These are phyloP conservation scores for Epinephelus fuscoguttatus DNA, from an alignment of 2,113 vertebrate species.

Conservation along the genomic window DNA sequence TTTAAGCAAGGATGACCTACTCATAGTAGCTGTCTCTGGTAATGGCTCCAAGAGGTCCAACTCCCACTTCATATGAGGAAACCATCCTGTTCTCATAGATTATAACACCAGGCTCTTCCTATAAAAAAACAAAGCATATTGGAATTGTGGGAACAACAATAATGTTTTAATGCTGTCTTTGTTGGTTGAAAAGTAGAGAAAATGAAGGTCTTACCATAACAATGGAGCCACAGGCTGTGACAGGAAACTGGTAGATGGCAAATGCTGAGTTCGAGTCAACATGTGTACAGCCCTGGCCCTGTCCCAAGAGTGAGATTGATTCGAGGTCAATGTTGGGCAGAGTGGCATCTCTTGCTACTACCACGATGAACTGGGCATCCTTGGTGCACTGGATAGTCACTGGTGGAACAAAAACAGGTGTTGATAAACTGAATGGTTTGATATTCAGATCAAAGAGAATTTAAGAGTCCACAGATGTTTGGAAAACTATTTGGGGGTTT, in stretches of 20 bases:
- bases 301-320: conserved; percentile 48
- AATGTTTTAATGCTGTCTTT: not conserved
- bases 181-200: not conserved
- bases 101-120: conserved; percentile 76
- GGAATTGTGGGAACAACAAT: not conserved
- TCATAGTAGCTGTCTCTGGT: conserved; percentile 78
- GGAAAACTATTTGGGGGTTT: not conserved
- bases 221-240: conserved; percentile 73
- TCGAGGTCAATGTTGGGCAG: conserved; percentile 67
- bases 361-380: conserved; percentile 76
- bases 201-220: conserved; percentile 63
- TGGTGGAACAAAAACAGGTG: conserved; percentile 37
- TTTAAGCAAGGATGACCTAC: conserved; percentile 66
- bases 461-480: not conserved
- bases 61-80: conserved; percentile 62
- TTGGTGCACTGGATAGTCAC: conserved; percentile 81
- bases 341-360: conserved; percentile 72
- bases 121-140: not conserved
- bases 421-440: not conserved
- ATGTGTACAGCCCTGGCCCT: conserved; percentile 47
- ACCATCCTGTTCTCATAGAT: conserved; percentile 81
- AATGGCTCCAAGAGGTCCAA: conserved; percentile 70
- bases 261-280: conserved; percentile 72
- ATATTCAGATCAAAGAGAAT: not conserved
- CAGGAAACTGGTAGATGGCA: conserved; percentile 78